These are phyloP conservation scores for Sebastolobus altivelis DNA, from an alignment of 2,797 vertebrate species.

Conservation along the genomic window DNA sequence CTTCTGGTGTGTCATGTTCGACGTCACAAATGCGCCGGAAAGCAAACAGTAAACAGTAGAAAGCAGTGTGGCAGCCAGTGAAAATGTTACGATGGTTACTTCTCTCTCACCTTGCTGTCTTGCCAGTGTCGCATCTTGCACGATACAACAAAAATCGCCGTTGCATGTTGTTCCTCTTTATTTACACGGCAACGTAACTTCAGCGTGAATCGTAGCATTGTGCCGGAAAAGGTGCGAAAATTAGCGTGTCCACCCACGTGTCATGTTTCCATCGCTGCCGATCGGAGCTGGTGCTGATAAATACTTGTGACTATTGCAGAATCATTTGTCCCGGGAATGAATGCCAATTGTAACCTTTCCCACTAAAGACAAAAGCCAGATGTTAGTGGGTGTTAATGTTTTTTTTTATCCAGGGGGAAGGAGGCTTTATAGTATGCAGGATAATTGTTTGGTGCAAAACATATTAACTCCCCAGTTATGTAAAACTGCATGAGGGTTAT, in stretches of 20 bases:
- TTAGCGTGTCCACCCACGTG: too few species aligned
- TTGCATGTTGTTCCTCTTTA: neutral
- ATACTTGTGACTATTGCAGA: neutral
- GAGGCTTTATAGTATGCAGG: neutral
- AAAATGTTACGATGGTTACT: too few species aligned
- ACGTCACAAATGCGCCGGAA: too few species aligned
- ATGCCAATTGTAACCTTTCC: neutral
- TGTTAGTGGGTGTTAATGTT: neutral
- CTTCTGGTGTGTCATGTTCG: too few species aligned
- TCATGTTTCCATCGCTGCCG: neutral
- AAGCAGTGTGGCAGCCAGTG: too few species aligned
- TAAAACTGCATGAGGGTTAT: neutral
- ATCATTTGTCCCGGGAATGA: fast-evolving
- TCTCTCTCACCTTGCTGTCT: neutral
- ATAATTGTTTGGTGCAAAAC: neutral
- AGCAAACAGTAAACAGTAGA: too few species aligned
- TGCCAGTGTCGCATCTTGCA: neutral
- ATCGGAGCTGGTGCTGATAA: fast-evolving
- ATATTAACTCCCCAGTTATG: neutral
- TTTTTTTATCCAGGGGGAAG: neutral
- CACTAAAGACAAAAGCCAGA: neutral
- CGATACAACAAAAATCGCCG: neutral
- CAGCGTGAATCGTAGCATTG: too few species aligned
- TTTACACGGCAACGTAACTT: neutral
- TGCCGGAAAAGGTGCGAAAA: too few species aligned